These are phyloP conservation scores for Indicator indicator DNA, from an alignment of 2,113 vertebrate species.

Conservation along the genomic window DNA sequence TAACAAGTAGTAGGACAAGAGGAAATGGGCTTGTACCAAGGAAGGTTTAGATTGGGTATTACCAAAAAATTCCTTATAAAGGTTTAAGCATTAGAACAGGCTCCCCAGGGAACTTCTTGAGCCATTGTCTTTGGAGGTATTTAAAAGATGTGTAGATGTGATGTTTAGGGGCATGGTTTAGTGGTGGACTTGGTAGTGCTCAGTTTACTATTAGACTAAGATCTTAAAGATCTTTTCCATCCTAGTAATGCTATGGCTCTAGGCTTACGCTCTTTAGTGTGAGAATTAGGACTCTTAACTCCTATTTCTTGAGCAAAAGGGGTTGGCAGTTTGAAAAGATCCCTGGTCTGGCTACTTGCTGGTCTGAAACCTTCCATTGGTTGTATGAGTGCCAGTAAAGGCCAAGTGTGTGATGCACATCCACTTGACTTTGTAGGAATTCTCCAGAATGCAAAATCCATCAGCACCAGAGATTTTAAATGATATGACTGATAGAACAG, in stretches of 20 bases:
- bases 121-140: neutral
- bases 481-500: neutral
- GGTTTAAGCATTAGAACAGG: neutral
- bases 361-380: neutral
- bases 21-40: fast-evolving
- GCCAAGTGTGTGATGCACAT: neutral
- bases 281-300: neutral
- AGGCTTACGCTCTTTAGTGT: neutral
- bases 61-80: neutral
- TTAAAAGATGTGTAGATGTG: neutral
- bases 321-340: neutral
- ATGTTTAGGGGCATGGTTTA: neutral
- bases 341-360: neutral
- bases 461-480: neutral
- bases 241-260: neutral
- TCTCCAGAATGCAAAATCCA: neutral
- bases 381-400: neutral
- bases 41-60: neutral
- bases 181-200: neutral
- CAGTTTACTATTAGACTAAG: neutral
- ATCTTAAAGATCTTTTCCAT: neutral
- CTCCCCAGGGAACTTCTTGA: neutral
- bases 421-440: neutral
- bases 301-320: neutral
- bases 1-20: fast-evolving